phyloP scores from a whole-genome alignment of 2,113 vertebrate genomes.

The Gambusia affinis region DNA sequence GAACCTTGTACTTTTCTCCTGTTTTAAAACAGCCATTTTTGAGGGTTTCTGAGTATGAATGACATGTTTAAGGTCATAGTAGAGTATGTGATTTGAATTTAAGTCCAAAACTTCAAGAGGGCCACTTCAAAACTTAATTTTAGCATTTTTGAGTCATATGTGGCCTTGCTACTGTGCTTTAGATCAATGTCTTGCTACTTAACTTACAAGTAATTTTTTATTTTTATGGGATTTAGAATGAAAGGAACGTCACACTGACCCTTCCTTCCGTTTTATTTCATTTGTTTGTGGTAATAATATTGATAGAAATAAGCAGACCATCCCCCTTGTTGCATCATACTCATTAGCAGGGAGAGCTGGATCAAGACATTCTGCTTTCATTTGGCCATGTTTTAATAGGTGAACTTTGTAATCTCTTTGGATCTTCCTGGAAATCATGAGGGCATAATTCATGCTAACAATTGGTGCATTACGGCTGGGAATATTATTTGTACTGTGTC shows the following conservation, averaged over 20 bases:
- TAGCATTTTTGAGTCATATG: no score
- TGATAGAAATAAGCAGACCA: conserved; percentile 3
- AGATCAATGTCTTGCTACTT: no score
- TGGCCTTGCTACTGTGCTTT: no score
- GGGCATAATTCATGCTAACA: neutral
- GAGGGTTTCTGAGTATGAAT: no score
- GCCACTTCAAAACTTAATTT: no score
- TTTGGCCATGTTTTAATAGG: conserved; percentile 2
- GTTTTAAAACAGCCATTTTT: no score
- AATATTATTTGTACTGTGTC: conserved; percentile 9
- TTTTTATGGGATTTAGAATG: neutral
- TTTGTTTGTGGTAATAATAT: neutral
- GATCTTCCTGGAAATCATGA: conserved; percentile 6
- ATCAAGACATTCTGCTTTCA: conserved; percentile 8
- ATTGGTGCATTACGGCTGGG: neutral
- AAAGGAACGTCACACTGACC: conserved; percentile 15
- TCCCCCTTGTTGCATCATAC: neutral
- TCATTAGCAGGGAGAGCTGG: neutral
- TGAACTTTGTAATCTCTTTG: conserved; percentile 6
- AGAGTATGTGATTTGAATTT: no score
- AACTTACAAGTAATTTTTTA: no score
- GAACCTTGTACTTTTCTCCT: no score
- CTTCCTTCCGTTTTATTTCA: neutral
- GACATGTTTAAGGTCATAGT: no score
- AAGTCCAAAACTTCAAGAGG: no score